Percentiles rank a stretch among this genome's conserved stretches.
phyloP scores from a whole-genome alignment of 2,113 vertebrate species.

The Microtus richardsoni region DNA sequence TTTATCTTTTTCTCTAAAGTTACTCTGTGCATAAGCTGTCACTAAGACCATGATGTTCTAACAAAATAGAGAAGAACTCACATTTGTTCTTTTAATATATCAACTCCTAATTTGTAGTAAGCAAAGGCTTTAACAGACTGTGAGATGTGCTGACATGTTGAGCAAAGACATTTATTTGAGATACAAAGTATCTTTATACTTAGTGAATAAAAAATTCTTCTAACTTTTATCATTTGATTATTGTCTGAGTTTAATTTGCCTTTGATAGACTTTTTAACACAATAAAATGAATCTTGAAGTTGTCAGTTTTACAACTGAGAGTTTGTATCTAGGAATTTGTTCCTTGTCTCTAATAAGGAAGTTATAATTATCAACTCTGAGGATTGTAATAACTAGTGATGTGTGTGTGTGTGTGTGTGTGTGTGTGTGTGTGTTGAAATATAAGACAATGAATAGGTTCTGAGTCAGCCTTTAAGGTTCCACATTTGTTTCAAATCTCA shows the following conservation, averaged over 20 bases:
- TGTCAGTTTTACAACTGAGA: neutral
- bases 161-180: neutral
- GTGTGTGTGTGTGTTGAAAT: neutral
- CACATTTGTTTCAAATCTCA: neutral
- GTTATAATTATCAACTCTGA: neutral
- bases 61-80: conserved; percentile 26
- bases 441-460: neutral
- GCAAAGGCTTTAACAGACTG: neutral
- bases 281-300: neutral
- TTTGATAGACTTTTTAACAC: neutral
- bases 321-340: neutral
- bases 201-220: neutral
- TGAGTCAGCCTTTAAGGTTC: neutral
- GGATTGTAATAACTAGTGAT: neutral
- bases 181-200: neutral
- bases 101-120: neutral
- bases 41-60: neutral
- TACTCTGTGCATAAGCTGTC: neutral
- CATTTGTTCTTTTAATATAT: neutral
- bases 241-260: neutral
- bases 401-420: neutral
- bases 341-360: neutral
- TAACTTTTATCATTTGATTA: neutral
- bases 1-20: neutral
- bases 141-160: neutral